These are phyloP conservation scores for Drosophila rufa DNA, from an alignment of 1,140 invertebrate species.

Conservation along the genomic window DNA sequence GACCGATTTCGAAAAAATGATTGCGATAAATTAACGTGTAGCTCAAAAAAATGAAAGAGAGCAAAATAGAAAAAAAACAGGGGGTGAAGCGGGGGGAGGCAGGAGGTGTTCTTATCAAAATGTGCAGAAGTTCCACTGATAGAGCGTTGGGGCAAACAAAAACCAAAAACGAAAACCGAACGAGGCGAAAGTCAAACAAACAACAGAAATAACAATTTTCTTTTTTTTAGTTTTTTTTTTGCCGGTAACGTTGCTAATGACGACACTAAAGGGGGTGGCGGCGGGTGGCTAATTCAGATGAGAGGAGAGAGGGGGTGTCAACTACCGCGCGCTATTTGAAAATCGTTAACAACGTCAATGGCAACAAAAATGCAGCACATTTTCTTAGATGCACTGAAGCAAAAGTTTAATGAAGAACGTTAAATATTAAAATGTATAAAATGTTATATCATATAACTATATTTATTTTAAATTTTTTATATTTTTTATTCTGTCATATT, in stretches of 20 bases:
- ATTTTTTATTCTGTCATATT: background rate
- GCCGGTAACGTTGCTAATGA: slow-evolving; percentile 67
- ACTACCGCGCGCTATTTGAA: slow-evolving; percentile 59
- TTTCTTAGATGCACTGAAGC: slow-evolving; percentile 9
- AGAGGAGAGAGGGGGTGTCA: background rate
- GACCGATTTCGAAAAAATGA: slow-evolving; percentile 42
- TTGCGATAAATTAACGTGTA: slow-evolving; percentile 48
- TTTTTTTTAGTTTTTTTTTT: slow-evolving; percentile 18
- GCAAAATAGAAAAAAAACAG: background rate
- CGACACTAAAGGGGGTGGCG: slow-evolving; percentile 45
- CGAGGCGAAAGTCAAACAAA: slow-evolving; percentile 68
- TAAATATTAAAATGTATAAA: background rate
- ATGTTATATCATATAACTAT: background rate
- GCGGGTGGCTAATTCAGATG: background rate
- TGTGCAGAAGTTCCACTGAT: slow-evolving; percentile 57
- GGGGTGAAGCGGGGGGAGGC: background rate
- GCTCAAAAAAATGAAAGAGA: background rate
- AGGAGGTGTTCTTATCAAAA: slow-evolving; percentile 45
- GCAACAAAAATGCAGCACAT: slow-evolving; percentile 48
- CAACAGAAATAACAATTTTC: slow-evolving; percentile 55
- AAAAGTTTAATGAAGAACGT: background rate
- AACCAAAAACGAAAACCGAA: slow-evolving; percentile 45
- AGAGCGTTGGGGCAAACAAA: slow-evolving; percentile 37
- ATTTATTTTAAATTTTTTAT: background rate
- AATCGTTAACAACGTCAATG: slow-evolving; percentile 75